These are phyloP conservation scores for Telmatochromis brichardi DNA, from an alignment of 2,113 vertebrate species.

Conservation along the genomic window DNA sequence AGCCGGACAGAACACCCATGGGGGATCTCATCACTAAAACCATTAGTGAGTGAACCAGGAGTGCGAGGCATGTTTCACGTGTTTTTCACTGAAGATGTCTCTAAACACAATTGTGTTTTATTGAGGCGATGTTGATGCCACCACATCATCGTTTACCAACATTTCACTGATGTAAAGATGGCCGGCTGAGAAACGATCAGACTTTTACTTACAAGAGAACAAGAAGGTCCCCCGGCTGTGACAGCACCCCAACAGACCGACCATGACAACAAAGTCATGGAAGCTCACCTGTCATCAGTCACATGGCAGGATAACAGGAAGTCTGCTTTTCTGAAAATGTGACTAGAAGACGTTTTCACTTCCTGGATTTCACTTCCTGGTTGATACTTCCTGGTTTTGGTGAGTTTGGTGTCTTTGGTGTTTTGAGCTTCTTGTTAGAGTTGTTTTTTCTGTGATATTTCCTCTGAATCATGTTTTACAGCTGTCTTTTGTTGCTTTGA, in stretches of 20 bases:
- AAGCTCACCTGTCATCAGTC: not conserved
- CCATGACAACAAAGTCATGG: not conserved
- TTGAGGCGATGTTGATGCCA: not conserved
- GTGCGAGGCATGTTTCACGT: not conserved
- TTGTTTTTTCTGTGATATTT: not conserved
- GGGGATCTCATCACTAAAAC: not conserved
- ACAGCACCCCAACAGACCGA: not conserved
- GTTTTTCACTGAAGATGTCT: not conserved
- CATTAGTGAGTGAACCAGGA: not conserved
- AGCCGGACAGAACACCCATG: not conserved
- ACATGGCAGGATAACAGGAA: not conserved
- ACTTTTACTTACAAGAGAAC: not conserved
- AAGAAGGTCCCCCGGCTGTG: not conserved
- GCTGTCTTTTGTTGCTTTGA: not conserved
- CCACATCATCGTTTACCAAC: not conserved
- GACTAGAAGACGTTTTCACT: not conserved
- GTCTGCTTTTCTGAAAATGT: not conserved
- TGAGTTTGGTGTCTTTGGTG: not conserved
- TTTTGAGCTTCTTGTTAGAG: fast-evolving
- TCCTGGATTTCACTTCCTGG: not conserved
- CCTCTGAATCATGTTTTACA: not conserved
- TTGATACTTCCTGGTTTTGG: not conserved
- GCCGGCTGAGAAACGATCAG: not conserved
- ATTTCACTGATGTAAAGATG: not conserved
- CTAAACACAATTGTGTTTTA: not conserved